Conservation (phyloP, 1,140 invertebrate species). For the Pseudomyrmex dendroicus region DNA sequence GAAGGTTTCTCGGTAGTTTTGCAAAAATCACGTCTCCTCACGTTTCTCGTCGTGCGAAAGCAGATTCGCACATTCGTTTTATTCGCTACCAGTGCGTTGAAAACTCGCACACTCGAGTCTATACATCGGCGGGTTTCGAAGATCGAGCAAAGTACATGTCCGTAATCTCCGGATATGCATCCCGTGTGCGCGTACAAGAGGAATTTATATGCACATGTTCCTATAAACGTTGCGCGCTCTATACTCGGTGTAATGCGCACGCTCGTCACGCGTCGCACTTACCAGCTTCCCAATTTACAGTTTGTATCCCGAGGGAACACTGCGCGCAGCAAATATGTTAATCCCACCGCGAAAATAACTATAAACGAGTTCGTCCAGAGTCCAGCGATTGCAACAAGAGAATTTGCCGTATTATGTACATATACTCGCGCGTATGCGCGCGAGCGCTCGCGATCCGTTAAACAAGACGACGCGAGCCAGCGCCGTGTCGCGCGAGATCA, state of each 20-base stretch:
- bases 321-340: constrained; percentile 77
- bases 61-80: neutral
- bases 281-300: constrained; percentile 72
- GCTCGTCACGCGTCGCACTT: constrained; percentile 39
- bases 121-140: neutral
- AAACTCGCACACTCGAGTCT: neutral
- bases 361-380: constrained; percentile 73
- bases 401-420: constrained; percentile 9
- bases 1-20: constrained; percentile 8
- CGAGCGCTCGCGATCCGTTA: constrained; percentile 42
- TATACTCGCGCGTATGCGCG: no score
- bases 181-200: neutral
- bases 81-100: neutral
- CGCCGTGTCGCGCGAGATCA: constrained; percentile 20
- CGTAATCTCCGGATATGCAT: neutral
- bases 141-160: neutral
- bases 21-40: neutral
- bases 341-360: constrained; percentile 75
- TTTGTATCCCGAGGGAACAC: constrained; percentile 67
- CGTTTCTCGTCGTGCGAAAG: neutral
- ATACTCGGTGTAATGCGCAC: neutral
- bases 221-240: neutral
- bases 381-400: constrained; percentile 68
- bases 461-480: constrained; percentile 39
- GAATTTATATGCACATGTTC: constrained; percentile 33